A percentile compares a stretch with the other conserved stretches of the same genome.
These are phyloP conservation scores for Chiloscyllium punctatum DNA, from an alignment of 2,797 vertebrate genomes.

Conservation along the genomic window DNA sequence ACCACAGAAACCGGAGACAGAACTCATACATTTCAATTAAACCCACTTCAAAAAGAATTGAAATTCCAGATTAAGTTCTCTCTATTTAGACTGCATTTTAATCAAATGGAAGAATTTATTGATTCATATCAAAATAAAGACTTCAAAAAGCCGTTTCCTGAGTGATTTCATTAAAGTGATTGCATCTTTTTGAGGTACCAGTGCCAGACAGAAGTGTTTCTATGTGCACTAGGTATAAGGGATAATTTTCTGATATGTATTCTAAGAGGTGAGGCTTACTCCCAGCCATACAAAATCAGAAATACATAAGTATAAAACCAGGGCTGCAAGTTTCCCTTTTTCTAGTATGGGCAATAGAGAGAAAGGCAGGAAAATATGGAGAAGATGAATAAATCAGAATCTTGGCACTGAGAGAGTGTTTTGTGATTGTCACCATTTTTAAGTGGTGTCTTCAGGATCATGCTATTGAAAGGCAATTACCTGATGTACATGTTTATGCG, in stretches of 20 bases:
- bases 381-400: too few species aligned
- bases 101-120: constrained; percentile 29
- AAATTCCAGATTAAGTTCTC: constrained; percentile 15
- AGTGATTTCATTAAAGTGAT: neutral
- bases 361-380: too few species aligned
- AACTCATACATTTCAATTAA: neutral
- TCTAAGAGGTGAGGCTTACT: neutral
- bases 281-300: neutral
- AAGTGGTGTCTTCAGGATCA: too few species aligned
- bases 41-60: neutral
- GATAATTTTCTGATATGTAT: neutral
- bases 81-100: constrained; percentile 27
- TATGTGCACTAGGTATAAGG: neutral
- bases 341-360: too few species aligned
- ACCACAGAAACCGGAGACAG: neutral
- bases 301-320: neutral
- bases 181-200: constrained; percentile 16
- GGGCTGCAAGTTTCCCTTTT: neutral
- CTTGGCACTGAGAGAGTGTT: too few species aligned
- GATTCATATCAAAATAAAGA: constrained; percentile 28
- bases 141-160: constrained; percentile 26
- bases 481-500: too few species aligned
- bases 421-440: too few species aligned
- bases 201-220: neutral
- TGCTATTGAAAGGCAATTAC: too few species aligned